phyloP scores from a whole-genome alignment of 2,797 vertebrate genomes.

The Urophycis tenuis region DNA sequence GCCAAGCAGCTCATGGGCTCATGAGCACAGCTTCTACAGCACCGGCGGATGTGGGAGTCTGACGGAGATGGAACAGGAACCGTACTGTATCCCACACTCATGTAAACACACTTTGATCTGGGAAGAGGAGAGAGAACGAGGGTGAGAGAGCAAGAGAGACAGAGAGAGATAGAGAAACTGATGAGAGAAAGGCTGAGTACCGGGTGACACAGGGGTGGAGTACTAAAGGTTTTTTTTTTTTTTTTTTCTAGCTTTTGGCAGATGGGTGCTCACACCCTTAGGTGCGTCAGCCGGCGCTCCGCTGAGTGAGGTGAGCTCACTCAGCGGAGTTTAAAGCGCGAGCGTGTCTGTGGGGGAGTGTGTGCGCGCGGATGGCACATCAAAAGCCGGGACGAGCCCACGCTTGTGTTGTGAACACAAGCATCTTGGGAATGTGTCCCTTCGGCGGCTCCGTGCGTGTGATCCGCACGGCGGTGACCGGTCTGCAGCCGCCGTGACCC shows the following conservation, averaged over 20 bases:
- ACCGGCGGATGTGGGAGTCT: slow-evolving; percentile 52
- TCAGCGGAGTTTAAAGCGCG: slow-evolving; percentile 18
- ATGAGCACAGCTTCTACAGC: slow-evolving; percentile 17
- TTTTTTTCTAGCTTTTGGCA: no score
- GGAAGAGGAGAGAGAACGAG: slow-evolving; percentile 31
- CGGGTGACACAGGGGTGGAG: slow-evolving; percentile 13
- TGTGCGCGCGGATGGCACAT: slow-evolving; percentile 35
- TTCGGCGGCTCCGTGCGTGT: slow-evolving; percentile 18
- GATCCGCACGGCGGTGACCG: not conserved
- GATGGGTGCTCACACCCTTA: no score
- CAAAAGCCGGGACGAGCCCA: slow-evolving; percentile 43
- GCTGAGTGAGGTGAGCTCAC: slow-evolving; percentile 28
- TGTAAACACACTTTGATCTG: slow-evolving; percentile 61
- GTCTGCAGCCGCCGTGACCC: not conserved
- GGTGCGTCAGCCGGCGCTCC: not conserved
- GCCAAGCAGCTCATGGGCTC: slow-evolving; percentile 33
- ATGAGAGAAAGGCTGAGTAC: slow-evolving; percentile 30
- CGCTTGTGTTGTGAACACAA: slow-evolving; percentile 55
- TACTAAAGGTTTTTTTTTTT: slow-evolving; percentile 16
- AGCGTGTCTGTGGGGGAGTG: slow-evolving; percentile 45
- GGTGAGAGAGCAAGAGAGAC: slow-evolving; percentile 14
- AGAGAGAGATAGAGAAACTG: not conserved
- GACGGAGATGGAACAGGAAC: slow-evolving; percentile 53
- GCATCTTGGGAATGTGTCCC: slow-evolving; percentile 66
- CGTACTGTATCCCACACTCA: slow-evolving; percentile 54